Evolutionary conservation across 1,140 invertebrate genomes (phyloP), one percentile per base, ranked within the genome.

Genomic region (Aphelenchoides fujianensis): DNA sequence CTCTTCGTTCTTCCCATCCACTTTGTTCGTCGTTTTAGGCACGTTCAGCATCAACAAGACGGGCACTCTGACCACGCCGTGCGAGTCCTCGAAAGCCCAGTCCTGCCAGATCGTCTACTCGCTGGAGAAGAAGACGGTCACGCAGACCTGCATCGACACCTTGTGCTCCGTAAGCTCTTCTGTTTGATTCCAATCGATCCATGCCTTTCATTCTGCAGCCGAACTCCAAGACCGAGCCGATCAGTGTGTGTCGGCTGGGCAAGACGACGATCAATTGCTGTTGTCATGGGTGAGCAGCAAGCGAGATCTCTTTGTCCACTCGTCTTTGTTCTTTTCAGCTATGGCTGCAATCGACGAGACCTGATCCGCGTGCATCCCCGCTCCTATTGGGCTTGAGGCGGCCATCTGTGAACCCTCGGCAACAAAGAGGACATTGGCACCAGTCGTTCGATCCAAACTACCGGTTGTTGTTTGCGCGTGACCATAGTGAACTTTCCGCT

Each of bases 301-400:
- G 12, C 55, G 7, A 59, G 34, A 59, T 59, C 27, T 59, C 7
- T 7, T 59, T 59, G 7, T 7, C 55, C 5, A 5, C 5, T 5
- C 7, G 23, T 59, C n/a, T 19, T 27, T 59, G 5, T 59, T 59
- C 5, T 16, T 59, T 19, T 7, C 55, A 19, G 55, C 28, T 59
- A 59, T 59, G 55, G 55, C 7, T 59, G 55, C 55, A 59, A 59
- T 32, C 28, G 34, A 19, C 5, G 55, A 59, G 5, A 59, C 12
- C 55, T 59, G 23, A 19, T 59, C 5, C 28, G 27, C 55, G 55
- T 59, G 28, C 55, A 30, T 5, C 55, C 55, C 12, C 55, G 27
- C 34, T 59, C 55, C 5, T 59, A 59, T 19, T 59, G 55, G 55
- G 19, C 5, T 7, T 23, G 55, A 59, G 5, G 5, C 5, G 23